Conservation (phyloP, 2,888 invertebrate genomes). For the Drosophila rubida region DNA sequence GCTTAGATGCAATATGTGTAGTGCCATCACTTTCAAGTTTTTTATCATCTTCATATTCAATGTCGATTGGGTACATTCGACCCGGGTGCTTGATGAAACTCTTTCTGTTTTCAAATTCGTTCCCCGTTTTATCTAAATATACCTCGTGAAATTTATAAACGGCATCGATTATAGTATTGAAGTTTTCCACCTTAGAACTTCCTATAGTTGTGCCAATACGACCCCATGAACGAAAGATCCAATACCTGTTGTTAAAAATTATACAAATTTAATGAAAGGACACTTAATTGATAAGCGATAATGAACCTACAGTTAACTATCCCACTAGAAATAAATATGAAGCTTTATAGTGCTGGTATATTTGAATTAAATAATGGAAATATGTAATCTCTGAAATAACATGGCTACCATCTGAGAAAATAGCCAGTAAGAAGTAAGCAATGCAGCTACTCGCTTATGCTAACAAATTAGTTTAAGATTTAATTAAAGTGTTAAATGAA, state of each 20-base stretch:
- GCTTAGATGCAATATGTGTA: constrained; percentile 86
- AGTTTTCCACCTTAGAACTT: constrained; percentile 87
- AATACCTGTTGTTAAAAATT: constrained; percentile 86
- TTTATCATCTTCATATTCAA: constrained; percentile 91
- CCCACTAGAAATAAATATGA: too few relatives aligned
- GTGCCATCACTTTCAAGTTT: constrained; percentile 71
- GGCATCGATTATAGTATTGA: constrained; percentile 86
- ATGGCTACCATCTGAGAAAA: too few relatives aligned
- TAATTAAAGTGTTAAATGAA: too few relatives aligned
- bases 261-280: not conserved
- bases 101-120: constrained; percentile 89
- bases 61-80: constrained; percentile 89
- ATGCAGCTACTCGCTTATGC: too few relatives aligned
- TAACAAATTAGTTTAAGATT: too few relatives aligned
- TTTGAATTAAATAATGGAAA: too few relatives aligned
- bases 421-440: too few relatives aligned
- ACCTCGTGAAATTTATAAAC: constrained; percentile 87
- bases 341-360: too few relatives aligned
- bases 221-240: constrained; percentile 97
- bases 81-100: constrained; percentile 90
- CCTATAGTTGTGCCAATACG: constrained; percentile 98
- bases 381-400: too few relatives aligned
- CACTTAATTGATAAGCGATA: not conserved
- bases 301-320: too few relatives aligned
- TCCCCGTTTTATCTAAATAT: constrained; percentile 93